Percentiles rank a stretch among this genome's conserved stretches.
Conservation (phyloP, 2,888 invertebrate species). For the Abscondita cerata region DNA sequence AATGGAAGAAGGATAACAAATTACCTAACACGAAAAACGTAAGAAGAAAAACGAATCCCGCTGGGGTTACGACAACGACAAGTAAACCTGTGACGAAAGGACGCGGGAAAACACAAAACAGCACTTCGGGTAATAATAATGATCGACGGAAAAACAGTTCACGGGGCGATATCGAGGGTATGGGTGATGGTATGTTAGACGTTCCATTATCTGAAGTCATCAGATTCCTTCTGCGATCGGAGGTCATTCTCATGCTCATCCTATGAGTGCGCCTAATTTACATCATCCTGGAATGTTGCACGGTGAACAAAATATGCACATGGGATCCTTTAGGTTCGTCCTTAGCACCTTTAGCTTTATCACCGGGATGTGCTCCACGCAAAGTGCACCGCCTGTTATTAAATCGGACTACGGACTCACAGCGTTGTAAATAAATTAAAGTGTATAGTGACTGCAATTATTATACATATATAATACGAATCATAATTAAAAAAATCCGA, state of each 20-base stretch:
- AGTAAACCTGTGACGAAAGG: conserved; percentile 46
- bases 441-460: conserved; percentile 20
- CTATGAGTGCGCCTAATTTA: conserved; percentile 57
- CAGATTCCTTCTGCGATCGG: conserved; percentile 62
- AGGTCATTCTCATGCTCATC: conserved; percentile 62
- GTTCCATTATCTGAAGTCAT: conserved; percentile 56
- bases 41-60: conserved; percentile 78
- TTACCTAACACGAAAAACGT: conserved; percentile 83
- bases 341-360: conserved; percentile 64
- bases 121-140: conserved; percentile 63
- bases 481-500: conserved; percentile 45
- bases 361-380: conserved; percentile 65
- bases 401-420: conserved; percentile 91
- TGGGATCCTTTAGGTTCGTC: conserved; percentile 63
- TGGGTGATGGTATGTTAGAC: conserved; percentile 61
- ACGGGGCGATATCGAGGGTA: conserved; percentile 63
- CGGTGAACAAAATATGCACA: conserved; percentile 59
- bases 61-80: conserved; percentile 67
- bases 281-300: conserved; percentile 53
- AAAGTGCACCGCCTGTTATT: conserved; percentile 66
- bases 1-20: conserved; percentile 89
- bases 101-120: conserved; percentile 57
- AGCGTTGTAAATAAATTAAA: conserved; percentile 64
- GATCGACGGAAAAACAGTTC: conserved; percentile 69
- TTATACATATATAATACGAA: conserved; percentile 22